Conservation (phyloP, 2,888 invertebrate genomes). For the Cotesia congregata region DNA sequence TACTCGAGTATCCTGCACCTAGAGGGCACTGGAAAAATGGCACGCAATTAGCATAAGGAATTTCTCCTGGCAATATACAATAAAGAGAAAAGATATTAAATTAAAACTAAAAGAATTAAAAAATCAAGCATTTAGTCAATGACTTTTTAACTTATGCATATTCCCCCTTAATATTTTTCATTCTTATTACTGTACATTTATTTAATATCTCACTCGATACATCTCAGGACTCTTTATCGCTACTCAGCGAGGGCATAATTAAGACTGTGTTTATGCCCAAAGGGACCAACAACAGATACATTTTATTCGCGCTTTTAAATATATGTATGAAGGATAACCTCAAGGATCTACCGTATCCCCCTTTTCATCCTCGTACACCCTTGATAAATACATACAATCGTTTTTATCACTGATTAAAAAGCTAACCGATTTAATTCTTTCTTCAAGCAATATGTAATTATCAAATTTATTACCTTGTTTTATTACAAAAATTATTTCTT, state of each 20-base stretch:
- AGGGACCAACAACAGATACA: not conserved
- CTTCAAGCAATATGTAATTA: not conserved
- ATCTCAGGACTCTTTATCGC: slow-evolving; percentile 1
- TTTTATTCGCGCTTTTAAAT: slow-evolving; percentile 1
- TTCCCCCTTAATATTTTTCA: not conserved
- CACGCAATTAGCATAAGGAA: slow-evolving; percentile 44
- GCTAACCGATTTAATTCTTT: not conserved
- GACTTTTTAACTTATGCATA: not conserved
- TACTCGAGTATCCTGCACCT: not conserved
- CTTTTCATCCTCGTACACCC: not conserved
- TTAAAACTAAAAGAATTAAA: not conserved
- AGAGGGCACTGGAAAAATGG: slow-evolving; percentile 25
- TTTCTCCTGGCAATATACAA: slow-evolving; percentile 12
- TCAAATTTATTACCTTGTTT: not conserved
- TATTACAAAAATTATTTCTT: not conserved
- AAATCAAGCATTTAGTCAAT: slow-evolving; percentile 2
- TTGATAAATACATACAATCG: not conserved
- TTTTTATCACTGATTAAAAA: not conserved
- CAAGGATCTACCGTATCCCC: not conserved
- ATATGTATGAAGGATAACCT: not conserved
- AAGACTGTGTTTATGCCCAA: not conserved
- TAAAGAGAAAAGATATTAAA: slow-evolving; percentile 19
- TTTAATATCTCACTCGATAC: slow-evolving; percentile 15
- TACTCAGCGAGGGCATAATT: slow-evolving; percentile 18
- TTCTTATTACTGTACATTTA: slow-evolving; percentile 8